These are phyloP conservation scores for Drosophila gaucha DNA, from an alignment of 2,888 invertebrate genomes.

Conservation along the genomic window DNA sequence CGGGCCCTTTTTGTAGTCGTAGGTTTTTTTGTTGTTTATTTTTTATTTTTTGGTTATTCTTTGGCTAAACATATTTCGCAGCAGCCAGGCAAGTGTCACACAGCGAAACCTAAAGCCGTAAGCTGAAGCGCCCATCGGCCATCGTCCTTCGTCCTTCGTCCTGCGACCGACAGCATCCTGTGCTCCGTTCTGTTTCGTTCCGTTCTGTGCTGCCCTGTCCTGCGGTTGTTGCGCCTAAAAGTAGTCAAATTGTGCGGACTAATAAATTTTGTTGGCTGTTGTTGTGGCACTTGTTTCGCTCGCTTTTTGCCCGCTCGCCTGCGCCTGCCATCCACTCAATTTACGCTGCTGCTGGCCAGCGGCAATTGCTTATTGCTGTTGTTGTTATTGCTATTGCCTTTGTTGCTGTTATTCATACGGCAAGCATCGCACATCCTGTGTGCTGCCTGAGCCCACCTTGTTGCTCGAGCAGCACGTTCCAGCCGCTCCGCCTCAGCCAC, in stretches of 20 bases:
- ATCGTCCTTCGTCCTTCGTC: neutral
- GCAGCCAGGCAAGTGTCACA: conserved; percentile 56
- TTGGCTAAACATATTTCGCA: conserved; percentile 70
- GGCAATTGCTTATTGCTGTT: conserved; percentile 62
- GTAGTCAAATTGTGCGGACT: conserved; percentile 79
- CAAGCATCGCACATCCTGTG: conserved; percentile 60
- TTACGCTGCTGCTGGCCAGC: conserved; percentile 71
- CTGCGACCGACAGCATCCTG: conserved; percentile 29
- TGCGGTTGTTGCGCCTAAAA: conserved; percentile 80
- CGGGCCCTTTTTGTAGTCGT: conserved; percentile 48
- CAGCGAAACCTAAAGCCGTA: conserved; percentile 51
- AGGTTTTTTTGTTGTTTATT: conserved; percentile 3
- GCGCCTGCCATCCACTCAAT: conserved; percentile 68
- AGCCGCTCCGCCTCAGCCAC: conserved; percentile 5
- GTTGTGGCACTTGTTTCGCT: conserved; percentile 73
- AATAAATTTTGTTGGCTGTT: conserved; percentile 78
- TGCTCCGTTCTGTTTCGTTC: conserved; percentile 21
- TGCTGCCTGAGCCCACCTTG: conserved; percentile 64
- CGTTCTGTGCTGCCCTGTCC: conserved; percentile 46
- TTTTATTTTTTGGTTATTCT: conserved; percentile 36
- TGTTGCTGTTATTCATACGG: conserved; percentile 72
- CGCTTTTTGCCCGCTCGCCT: conserved; percentile 44
- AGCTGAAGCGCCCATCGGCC: conserved; percentile 14
- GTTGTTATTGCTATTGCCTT: conserved; percentile 23
- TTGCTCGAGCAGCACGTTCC: conserved; percentile 58